Base-by-base conservation (phyloP, 2,797 vertebrate species). In the Sternarchorhynchus goeldii region DNA sequence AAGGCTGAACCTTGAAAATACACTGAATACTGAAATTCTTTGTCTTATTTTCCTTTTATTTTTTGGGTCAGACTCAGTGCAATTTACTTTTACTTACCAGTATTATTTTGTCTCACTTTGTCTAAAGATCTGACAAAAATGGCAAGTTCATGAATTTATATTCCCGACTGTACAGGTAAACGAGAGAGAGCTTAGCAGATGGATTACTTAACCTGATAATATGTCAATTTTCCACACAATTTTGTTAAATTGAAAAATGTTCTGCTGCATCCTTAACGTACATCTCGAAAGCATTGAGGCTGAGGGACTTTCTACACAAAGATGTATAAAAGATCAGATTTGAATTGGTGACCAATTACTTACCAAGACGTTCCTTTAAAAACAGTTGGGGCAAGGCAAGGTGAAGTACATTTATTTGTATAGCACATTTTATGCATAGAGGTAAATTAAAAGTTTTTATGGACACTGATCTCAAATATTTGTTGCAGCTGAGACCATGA, bases 151-250 rank as follows among this genome's bases (percentile, higher is more conserved):
- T 21, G 1, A 70, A 70, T 57, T 25, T 20, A 20, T n/a, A n/a
- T 2, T 58, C 7, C 10, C 25, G 2, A 12, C 25, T 29, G 2
- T 16, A 60, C 6, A 60, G 21, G 7, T 36, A 25, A 25, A 25
- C 25, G 25, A 25, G 1, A 21, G n/a, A 21, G 25, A 4, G 16
- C 25, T 32, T 16, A 31, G 7, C 12, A 17, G 59, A 14, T 17
- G 25, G 2, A 2, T 32, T 62, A 3, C 7, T 60, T 36, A 60
- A 73, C 71, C 71, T 29, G 45, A 20, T 53, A 29, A 25, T 64
- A 75, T 64, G 29, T 65, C 6, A 32, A 10, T 41, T n/a, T 55
- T 25, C 73, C 73, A 75, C 12, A 75, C n/a, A 53, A 10, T 10
- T 16, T 21, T 17, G 3, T 10, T 1, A 18, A 75, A 55, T 12